phyloP scores from a whole-genome alignment of 2,113 vertebrate species.

The Megaceryle torquata region DNA sequence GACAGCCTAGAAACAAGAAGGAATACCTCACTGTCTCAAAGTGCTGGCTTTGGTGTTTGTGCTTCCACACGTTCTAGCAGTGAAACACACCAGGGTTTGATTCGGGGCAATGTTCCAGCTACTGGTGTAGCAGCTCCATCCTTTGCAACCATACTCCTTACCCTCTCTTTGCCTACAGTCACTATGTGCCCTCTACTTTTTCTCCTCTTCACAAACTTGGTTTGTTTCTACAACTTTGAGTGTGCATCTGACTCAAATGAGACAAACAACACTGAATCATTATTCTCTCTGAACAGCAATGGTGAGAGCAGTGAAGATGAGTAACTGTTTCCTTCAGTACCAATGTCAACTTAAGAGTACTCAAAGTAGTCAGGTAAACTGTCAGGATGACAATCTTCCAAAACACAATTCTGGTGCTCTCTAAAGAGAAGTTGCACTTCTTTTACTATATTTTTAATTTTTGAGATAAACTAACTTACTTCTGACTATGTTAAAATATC shows the following conservation, averaged over 20 bases:
- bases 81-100: neutral
- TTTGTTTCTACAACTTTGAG: neutral
- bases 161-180: neutral
- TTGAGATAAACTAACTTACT: neutral
- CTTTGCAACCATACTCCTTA: neutral
- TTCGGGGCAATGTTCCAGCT: neutral
- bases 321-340: neutral
- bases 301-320: neutral
- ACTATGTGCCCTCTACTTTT: neutral
- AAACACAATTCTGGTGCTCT: neutral
- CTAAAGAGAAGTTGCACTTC: neutral
- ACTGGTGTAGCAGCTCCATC: neutral
- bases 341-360: neutral
- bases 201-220: neutral
- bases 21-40: neutral
- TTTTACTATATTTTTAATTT: neutral
- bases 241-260: neutral
- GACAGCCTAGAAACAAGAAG: neutral
- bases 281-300: neutral
- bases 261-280: neutral
- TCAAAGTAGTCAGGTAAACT: neutral
- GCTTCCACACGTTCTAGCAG: neutral
- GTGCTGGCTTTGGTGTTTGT: neutral
- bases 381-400: neutral
- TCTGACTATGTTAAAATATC: neutral